phyloP scores from a whole-genome alignment of 1,140 invertebrate species.

The Capitella teleta region DNA sequence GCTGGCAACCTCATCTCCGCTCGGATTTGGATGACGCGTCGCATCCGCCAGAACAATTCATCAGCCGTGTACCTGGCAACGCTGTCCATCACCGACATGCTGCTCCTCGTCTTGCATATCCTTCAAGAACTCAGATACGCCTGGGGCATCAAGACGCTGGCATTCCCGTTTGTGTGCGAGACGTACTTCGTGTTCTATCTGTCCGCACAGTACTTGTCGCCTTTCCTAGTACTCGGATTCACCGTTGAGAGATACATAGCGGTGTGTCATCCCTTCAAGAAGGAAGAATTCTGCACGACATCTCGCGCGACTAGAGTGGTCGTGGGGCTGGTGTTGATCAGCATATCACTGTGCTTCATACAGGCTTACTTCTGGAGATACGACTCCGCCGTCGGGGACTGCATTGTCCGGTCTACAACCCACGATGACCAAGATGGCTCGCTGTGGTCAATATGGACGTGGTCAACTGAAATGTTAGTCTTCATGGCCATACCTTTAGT shows the following conservation, averaged over 20 bases:
- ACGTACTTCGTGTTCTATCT: slow-evolving; percentile 20
- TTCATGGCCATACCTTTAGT: slow-evolving; percentile 29
- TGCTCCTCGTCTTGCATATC: slow-evolving; percentile 30
- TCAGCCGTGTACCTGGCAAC: slow-evolving; percentile 39
- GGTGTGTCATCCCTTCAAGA: slow-evolving; percentile 60
- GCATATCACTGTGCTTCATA: slow-evolving; percentile 18
- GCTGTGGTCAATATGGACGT: slow-evolving; percentile 28
- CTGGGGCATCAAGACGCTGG: slow-evolving; percentile 22
- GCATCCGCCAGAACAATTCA: slow-evolving; percentile 28
- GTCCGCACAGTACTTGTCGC: slow-evolving; percentile 33
- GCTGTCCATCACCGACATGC: slow-evolving; percentile 30
- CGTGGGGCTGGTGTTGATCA: slow-evolving; percentile 10
- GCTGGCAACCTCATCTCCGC: slow-evolving; percentile 34
- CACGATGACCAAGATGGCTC: slow-evolving; percentile 4
- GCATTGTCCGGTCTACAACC: slow-evolving; percentile 6
- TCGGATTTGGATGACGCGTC: slow-evolving; percentile 34
- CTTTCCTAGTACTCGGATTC: slow-evolving; percentile 53
- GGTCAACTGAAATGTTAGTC: slow-evolving; percentile 29
- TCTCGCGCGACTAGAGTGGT: slow-evolving; percentile 58
- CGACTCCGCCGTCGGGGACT: slow-evolving; percentile 11
- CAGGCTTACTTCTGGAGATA: slow-evolving; percentile 38
- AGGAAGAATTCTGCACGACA: slow-evolving; percentile 68
- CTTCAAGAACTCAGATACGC: slow-evolving; percentile 28
- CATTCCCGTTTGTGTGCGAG: slow-evolving; percentile 26
- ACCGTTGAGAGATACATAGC: slow-evolving; percentile 85